Percentiles rank a stretch among this genome's conserved stretches.
phyloP scores from a whole-genome alignment of 2,888 invertebrate species.

The Drosophila rellima region DNA sequence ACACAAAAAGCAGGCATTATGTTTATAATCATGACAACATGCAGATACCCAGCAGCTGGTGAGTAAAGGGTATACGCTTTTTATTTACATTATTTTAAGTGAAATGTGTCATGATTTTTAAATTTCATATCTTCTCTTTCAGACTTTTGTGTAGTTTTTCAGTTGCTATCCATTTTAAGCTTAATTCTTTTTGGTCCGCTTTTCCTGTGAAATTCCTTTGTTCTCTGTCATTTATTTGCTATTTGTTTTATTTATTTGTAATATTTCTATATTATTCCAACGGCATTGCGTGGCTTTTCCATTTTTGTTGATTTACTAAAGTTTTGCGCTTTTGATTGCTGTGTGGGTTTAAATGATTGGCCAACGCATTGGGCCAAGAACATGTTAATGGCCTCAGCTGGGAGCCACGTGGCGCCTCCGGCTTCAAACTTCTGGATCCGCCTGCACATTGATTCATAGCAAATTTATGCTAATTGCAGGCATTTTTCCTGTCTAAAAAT shows the following conservation, averaged over 20 bases:
- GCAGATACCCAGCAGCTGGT: constrained; percentile 5
- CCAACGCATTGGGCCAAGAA: constrained; percentile 38
- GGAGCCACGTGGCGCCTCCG: constrained; percentile 17
- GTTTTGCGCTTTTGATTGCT: constrained; percentile 27
- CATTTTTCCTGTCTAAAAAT: constrained; percentile 61
- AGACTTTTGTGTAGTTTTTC: background rate
- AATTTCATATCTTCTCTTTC: background rate
- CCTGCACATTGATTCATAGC: constrained; percentile 64
- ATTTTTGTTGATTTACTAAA: constrained; percentile 77
- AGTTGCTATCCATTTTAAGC: background rate
- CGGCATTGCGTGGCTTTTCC: constrained; percentile 47
- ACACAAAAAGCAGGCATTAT: constrained; percentile 30
- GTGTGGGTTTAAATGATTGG: constrained; percentile 39
- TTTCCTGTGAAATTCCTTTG: background rate
- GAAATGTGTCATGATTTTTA: background rate
- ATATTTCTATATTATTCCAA: constrained; percentile 7
- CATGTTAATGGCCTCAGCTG: constrained; percentile 35
- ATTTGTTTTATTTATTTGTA: constrained; percentile 13
- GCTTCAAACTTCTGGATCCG: background rate
- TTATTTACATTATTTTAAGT: background rate
- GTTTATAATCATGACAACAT: constrained; percentile 11
- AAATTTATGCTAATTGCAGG: constrained; percentile 75
- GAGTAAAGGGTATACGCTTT: constrained; percentile 2
- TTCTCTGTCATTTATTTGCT: constrained; percentile 14
- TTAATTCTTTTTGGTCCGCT: background rate